phyloP scores from a whole-genome alignment of 1,140 invertebrate genomes.

The Drosophila oshimai region DNA sequence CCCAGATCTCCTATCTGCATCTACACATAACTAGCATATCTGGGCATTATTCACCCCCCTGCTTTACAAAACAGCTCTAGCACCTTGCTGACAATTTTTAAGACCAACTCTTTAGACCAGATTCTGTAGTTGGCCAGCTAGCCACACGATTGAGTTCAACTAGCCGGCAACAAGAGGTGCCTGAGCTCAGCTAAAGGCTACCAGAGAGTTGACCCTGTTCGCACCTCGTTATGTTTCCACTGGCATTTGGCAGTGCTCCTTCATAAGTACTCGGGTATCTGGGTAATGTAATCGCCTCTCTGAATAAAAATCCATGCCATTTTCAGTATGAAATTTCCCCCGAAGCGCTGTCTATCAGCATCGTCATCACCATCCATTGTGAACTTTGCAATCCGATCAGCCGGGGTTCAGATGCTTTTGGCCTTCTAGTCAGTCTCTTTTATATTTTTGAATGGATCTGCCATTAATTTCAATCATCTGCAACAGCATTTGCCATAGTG shows the following conservation, averaged over 20 bases:
- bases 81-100: conserved; percentile 31
- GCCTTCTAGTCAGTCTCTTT: conserved; percentile 24
- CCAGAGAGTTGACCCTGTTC: conserved; percentile 60
- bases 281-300: conserved; percentile 25
- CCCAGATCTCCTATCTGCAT: neutral
- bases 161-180: too few relatives aligned
- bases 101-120: conserved; percentile 15
- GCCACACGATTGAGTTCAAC: conserved; percentile 14
- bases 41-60: neutral
- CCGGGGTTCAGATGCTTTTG: conserved; percentile 19
- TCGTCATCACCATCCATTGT: conserved; percentile 33
- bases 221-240: conserved; percentile 56
- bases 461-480: conserved; percentile 54
- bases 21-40: neutral
- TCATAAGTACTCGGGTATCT: conserved; percentile 9
- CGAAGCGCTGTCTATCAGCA: conserved; percentile 68
- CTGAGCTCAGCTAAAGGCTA: conserved; percentile 26
- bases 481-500: conserved; percentile 15
- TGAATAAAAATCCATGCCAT: conserved; percentile 51
- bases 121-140: conserved; percentile 22
- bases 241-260: conserved; percentile 33
- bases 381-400: conserved; percentile 40
- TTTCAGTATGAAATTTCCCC: conserved; percentile 64
- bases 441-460: conserved; percentile 35
- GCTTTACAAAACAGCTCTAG: neutral